Conservation (phyloP, 2,888 invertebrate genomes). For the Venustoraphidia nigricollis region DNA sequence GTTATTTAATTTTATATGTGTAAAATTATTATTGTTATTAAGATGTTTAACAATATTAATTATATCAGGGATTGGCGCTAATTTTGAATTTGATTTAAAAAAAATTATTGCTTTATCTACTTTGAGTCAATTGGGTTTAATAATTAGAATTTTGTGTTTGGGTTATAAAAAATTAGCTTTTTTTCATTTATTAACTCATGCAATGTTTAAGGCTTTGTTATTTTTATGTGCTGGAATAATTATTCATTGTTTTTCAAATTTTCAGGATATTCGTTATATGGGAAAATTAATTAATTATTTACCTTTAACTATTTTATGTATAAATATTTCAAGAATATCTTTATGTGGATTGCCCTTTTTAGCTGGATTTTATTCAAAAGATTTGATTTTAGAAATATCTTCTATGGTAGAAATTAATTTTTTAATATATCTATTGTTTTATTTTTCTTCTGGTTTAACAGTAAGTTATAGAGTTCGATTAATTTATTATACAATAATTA, state of each 20-base stretch:
- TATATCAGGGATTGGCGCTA: conserved; percentile 41
- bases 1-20: conserved; percentile 27
- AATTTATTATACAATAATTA: conserved; percentile 32
- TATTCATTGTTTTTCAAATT: conserved; percentile 46
- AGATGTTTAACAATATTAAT: conserved; percentile 41
- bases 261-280: conserved; percentile 52
- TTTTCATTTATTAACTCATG: conserved; percentile 59
- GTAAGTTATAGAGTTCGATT: conserved; percentile 37
- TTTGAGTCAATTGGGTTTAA: conserved; percentile 58
- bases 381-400: conserved; percentile 42
- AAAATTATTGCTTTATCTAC: conserved; percentile 68
- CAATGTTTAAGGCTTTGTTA: conserved; percentile 59
- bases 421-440: conserved; percentile 36
- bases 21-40: conserved; percentile 39
- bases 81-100: conserved; percentile 54
- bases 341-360: conserved; percentile 49
- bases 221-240: conserved; percentile 56
- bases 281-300: conserved; percentile 31
- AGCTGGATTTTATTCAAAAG: conserved; percentile 48
- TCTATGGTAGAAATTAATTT: conserved; percentile 36
- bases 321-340: conserved; percentile 41
- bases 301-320: conserved; percentile 36
- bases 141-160: conserved; percentile 47
- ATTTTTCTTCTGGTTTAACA: conserved; percentile 38
- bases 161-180: conserved; percentile 39